phyloP scores from a whole-genome alignment of 2,797 vertebrate genomes.

The Synanceia verrucosa region DNA sequence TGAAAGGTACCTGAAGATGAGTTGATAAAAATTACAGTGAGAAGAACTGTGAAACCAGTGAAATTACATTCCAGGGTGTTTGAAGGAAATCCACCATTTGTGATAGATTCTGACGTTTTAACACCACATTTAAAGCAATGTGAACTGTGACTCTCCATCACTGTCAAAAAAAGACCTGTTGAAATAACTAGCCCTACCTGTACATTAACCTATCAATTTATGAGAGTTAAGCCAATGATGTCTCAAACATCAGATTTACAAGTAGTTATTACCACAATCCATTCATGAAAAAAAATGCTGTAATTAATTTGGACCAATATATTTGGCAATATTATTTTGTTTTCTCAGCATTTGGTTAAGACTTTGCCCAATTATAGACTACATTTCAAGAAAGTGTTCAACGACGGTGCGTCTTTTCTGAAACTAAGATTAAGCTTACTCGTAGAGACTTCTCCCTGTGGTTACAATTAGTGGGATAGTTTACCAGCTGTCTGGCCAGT shows the following conservation, averaged over 20 bases:
- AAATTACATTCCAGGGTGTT: constrained; percentile 29
- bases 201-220: constrained; percentile 29
- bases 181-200: constrained; percentile 34
- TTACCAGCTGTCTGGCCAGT: constrained; percentile 44
- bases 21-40: constrained; percentile 51
- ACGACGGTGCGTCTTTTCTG: constrained; percentile 32
- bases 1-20: constrained; percentile 60
- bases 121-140: constrained; percentile 74
- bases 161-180: constrained; percentile 33
- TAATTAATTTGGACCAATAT: constrained; percentile 24
- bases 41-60: constrained; percentile 48
- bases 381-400: constrained; percentile 38
- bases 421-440: constrained; percentile 37
- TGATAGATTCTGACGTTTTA: constrained; percentile 58
- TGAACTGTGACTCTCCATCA: constrained; percentile 57
- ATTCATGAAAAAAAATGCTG: constrained; percentile 7
- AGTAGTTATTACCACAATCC: constrained; percentile 14
- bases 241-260: constrained; percentile 45
- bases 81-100: constrained; percentile 38
- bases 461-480: constrained; percentile 49
- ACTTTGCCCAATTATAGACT: constrained; percentile 27
- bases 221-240: constrained; percentile 33
- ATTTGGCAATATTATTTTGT: constrained; percentile 32
- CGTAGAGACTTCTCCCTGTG: constrained; percentile 40
- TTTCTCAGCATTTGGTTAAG: constrained; percentile 35